Evolutionary conservation across 2,797 vertebrate species (phyloP).

Genomic region (Phoxinus dragarum): DNA sequence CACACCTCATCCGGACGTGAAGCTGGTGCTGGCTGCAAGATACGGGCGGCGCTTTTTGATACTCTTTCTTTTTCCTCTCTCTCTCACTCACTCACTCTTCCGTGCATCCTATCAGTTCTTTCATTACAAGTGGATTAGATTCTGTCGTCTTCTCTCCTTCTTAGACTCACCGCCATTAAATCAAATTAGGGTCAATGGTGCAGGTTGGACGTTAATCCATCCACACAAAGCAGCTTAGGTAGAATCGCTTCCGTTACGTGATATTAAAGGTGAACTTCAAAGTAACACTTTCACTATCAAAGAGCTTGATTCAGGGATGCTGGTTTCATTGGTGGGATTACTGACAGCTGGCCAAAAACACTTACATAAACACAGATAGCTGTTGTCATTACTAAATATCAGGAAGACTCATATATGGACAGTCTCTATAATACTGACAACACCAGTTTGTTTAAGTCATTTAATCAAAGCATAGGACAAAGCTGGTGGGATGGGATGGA

Average conservation of each 20-base stretch:
- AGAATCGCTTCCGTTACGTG: slow-evolving; percentile 78
- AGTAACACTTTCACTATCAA: slow-evolving; percentile 79
- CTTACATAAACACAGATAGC: slow-evolving; percentile 29
- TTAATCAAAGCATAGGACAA: background rate
- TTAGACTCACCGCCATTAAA: slow-evolving; percentile 80
- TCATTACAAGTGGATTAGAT: slow-evolving; percentile 73
- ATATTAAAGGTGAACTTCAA: slow-evolving; percentile 80
- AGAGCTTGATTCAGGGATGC: slow-evolving; percentile 66
- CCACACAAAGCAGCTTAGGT: slow-evolving; percentile 79
- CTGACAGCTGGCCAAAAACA: slow-evolving; percentile 58
- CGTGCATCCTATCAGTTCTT: slow-evolving; percentile 67
- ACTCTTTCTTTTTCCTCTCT: slow-evolving; percentile 15
- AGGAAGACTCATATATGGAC: background rate
- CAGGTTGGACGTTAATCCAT: slow-evolving; percentile 79
- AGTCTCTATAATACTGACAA: background rate
- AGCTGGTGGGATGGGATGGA: no score
- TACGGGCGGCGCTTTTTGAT: slow-evolving; percentile 20
- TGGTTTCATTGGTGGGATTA: slow-evolving; percentile 30
- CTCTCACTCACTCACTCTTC: slow-evolving; percentile 21
- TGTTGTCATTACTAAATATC: slow-evolving; percentile 6
- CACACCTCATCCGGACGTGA: slow-evolving; percentile 49
- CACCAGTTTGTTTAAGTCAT: background rate
- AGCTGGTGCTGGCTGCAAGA: slow-evolving; percentile 37
- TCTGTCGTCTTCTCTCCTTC: slow-evolving; percentile 64
- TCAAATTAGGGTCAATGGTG: slow-evolving; percentile 83